Percentiles rank a stretch among this genome's conserved stretches.
Evolutionary conservation across 2,113 vertebrate genomes (phyloP).

Genomic region (Actinemys pallida): DNA sequence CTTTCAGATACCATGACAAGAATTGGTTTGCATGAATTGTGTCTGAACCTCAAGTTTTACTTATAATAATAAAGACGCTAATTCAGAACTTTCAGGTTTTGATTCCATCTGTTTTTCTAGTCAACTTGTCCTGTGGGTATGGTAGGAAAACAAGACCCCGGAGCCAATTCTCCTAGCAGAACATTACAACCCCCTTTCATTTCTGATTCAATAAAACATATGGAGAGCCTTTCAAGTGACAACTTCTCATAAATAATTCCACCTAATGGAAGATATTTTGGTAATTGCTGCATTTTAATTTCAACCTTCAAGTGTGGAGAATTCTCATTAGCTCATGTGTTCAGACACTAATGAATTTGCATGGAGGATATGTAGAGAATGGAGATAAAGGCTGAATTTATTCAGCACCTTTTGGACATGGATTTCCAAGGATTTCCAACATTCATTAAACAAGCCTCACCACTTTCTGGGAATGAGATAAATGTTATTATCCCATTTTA

Average conservation of each 20-base stretch:
- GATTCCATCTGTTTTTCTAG: not conserved
- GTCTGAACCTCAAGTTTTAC: not conserved
- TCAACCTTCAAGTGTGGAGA: conserved; percentile 54
- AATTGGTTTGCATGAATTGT: not conserved
- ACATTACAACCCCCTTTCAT: not conserved
- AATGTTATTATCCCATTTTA: not conserved
- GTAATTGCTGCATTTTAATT: conserved; percentile 59
- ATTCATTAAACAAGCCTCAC: not conserved
- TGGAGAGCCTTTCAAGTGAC: conserved; percentile 26
- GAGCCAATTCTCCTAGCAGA: not conserved
- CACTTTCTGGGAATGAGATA: not conserved
- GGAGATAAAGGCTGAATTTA: not conserved
- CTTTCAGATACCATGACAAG: not conserved
- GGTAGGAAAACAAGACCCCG: not conserved
- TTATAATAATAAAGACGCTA: not conserved
- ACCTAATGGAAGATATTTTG: conserved; percentile 45
- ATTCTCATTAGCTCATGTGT: conserved; percentile 44
- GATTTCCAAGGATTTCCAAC: conserved; percentile 9
- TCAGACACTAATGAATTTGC: conserved; percentile 53
- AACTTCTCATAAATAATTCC: conserved; percentile 68
- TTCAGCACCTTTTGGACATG: conserved; percentile 27
- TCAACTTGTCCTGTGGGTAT: not conserved
- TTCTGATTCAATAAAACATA: conserved; percentile 20
- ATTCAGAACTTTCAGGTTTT: not conserved
- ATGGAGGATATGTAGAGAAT: not conserved